Base-by-base conservation (phyloP, 2,888 invertebrate genomes). In the Nycteola revayana region DNA sequence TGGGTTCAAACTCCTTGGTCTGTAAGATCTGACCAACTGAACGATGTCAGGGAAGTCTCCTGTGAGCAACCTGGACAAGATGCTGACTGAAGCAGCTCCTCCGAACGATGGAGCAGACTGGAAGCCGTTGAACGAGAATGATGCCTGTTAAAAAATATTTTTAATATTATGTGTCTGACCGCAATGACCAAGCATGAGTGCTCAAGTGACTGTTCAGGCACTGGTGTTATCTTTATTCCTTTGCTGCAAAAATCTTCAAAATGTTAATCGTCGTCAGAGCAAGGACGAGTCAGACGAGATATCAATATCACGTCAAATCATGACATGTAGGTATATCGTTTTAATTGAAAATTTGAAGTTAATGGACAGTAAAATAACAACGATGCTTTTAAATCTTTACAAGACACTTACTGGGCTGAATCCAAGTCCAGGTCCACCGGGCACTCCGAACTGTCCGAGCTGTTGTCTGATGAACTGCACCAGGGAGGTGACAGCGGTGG, bases 401-500 rank as follows among this genome's bases (percentile, higher is more conserved):
- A n/a, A n/a, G 6, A 8, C 28, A 67, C 80, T 79, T 25, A 86
- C 87, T 14, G 72, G 61, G 31, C 53, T 65, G 32, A 80, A 9
- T 21, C 45, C 40, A n/a, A 65, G 5, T 3, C 21, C 29, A 4
- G 66, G 49, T 9, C 30, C 47, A 10, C 55, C 30, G 0, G 74
- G 64, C 3, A 74, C 57, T 10, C 77, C 80, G 7, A 66, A 39
- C 8, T 73, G 69, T 36, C 68, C 73, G 32, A 83, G 68, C 25
- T 86, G 85, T 0, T 69, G 61, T 35, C 88, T 75, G 8, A 90
- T 36, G 28, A 85, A 77, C 39, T 78, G 72, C 8, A 90, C 42
- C 10, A 92, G 26, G 0, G 93, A 93, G 1, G 90, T 88, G n/a
- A 92, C 29, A 0, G 93, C 92, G 7, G 84, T 77, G 0, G 92